phyloP scores from a whole-genome alignment of 2,888 invertebrate genomes.

The Apotomis turbidana region DNA sequence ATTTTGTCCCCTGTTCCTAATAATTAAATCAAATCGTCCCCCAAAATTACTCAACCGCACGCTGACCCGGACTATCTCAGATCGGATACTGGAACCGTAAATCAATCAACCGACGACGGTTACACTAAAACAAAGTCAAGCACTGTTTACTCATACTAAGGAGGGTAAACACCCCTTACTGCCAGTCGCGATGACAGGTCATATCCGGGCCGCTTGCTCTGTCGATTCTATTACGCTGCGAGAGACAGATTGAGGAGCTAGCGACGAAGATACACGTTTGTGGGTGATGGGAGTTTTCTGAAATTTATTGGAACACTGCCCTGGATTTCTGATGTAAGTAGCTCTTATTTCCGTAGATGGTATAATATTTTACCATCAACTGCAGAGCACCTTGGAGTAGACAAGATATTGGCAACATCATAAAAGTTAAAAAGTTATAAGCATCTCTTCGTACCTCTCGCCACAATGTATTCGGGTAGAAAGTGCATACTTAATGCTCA shows the following conservation, averaged over 20 bases:
- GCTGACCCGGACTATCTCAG: slow-evolving; percentile 27
- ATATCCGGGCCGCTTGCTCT: slow-evolving; percentile 67
- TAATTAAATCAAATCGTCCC: background rate
- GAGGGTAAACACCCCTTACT: slow-evolving; percentile 67
- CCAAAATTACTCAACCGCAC: slow-evolving; percentile 2
- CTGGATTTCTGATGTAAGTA: background rate
- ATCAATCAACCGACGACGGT: slow-evolving; percentile 51
- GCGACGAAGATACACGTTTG: slow-evolving; percentile 47
- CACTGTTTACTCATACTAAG: slow-evolving; percentile 67
- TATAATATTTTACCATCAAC: too few species aligned
- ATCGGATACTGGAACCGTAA: slow-evolving; percentile 44
- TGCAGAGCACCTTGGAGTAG: too few species aligned
- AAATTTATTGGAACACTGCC: background rate
- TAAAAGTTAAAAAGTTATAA: too few species aligned
- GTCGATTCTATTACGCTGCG: slow-evolving; percentile 77
- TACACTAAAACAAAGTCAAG: slow-evolving; percentile 55
- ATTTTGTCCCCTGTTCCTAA: too few species aligned
- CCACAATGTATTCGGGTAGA: too few species aligned
- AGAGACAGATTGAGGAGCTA: slow-evolving; percentile 69
- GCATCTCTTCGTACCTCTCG: too few species aligned
- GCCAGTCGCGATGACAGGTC: slow-evolving; percentile 75
- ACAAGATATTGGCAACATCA: too few species aligned
- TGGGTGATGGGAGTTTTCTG: background rate
- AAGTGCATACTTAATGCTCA: too few species aligned
- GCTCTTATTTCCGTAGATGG: too few species aligned